Percentiles rank a stretch among this genome's conserved stretches.
Conservation (phyloP, 2,888 invertebrate genomes). For the Ceramica pisi region DNA sequence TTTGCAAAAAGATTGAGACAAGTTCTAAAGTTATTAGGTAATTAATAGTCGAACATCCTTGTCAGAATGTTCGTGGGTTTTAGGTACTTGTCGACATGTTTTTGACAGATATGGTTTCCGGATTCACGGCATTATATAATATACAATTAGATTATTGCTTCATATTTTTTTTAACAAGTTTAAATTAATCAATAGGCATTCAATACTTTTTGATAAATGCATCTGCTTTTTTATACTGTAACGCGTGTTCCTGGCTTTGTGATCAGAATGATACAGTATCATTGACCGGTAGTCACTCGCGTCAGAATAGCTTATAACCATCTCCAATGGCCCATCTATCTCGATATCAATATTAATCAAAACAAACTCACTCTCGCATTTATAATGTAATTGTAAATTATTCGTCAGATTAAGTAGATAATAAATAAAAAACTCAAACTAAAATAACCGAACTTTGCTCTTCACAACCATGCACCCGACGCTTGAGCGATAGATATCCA, state of each 20-base stretch:
- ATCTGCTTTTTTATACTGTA: not conserved
- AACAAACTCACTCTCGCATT: too few species aligned
- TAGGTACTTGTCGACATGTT: too few species aligned
- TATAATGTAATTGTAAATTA: not conserved
- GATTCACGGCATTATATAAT: not conserved
- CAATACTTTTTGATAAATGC: not conserved
- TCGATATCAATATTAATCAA: not conserved
- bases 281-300: too few species aligned
- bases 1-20: not conserved
- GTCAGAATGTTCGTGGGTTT: too few species aligned
- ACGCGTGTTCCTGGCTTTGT: not conserved
- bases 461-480: not conserved
- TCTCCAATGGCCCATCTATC: too few species aligned
- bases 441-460: conserved; percentile 7
- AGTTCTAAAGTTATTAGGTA: conserved; percentile 10
- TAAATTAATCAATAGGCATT: not conserved
- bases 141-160: not conserved
- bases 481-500: not conserved
- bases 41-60: too few species aligned
- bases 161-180: not conserved
- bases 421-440: not conserved
- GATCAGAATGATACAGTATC: not conserved
- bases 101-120: too few species aligned
- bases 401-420: not conserved
- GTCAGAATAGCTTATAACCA: too few species aligned